A percentile compares a stretch with the other conserved stretches of the same genome.
phyloP scores from a whole-genome alignment of 2,113 vertebrate species.

The Numenius arquata region DNA sequence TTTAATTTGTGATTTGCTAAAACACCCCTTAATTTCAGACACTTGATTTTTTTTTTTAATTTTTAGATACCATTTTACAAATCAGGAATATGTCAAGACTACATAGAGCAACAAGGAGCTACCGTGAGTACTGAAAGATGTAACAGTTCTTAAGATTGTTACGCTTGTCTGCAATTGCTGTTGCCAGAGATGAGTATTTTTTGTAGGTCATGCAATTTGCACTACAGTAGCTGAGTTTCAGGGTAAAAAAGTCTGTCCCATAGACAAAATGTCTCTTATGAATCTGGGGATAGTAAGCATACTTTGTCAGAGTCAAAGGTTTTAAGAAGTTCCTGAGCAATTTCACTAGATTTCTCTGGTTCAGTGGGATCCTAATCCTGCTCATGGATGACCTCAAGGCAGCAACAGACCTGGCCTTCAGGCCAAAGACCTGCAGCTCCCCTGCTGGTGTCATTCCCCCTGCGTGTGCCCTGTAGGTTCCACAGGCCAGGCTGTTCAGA shows the following conservation, averaged over 20 bases:
- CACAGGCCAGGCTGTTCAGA: background rate
- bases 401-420: background rate
- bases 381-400: background rate
- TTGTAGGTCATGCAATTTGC: background rate
- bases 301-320: background rate
- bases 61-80: constrained; percentile 81
- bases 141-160: background rate
- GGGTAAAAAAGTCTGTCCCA: background rate
- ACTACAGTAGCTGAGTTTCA: background rate
- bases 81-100: constrained; percentile 79
- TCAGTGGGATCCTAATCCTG: background rate
- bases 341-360: background rate
- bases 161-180: background rate
- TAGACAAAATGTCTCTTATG: background rate
- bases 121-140: constrained; percentile 73
- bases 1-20: background rate
- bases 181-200: background rate
- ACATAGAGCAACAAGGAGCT: constrained; percentile 72
- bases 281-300: no score
- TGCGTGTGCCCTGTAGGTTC: background rate
- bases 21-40: background rate
- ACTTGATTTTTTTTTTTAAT: background rate
- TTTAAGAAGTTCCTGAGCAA: background rate
- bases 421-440: background rate
- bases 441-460: background rate